Base-by-base conservation (phyloP, 2,797 vertebrate genomes). In the Bovichtus variegatus region DNA sequence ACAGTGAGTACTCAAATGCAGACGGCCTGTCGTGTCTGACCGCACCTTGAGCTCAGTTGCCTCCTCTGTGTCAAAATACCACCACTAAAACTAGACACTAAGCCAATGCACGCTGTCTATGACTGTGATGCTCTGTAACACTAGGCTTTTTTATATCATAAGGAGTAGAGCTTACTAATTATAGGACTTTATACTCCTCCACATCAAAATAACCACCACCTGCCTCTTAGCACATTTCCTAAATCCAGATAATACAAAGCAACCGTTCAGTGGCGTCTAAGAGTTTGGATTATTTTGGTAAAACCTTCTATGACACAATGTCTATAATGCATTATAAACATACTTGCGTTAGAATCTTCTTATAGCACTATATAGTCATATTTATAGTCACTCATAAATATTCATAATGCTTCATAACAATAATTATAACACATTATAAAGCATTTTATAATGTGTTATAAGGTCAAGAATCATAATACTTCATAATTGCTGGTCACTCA, bases 1-100 rank as follows among this genome's bases (percentile, higher is more conserved):
- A 96, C 97, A 85, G 97, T 98, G 95, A 98, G 98, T 95, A 85
- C 65, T 29, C 55, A 0, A 9, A 63, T 34, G 49, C 15, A 50
- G 49, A 36, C 36, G 36, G 3, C 57, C 3, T 61, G 23, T 29
- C 34, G 49, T 29, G 47, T 81, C 44, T 18, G 72, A 70, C 57
- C 2, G 64, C 71, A 76, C 49, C 51, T 62, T 72, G 63, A 81
- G 59, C 80, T 84, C 38, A 21, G 43, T 46, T 74, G 73, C 71
- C 21, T 82, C 40, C 44, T 44, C 19, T 70, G 54, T 76, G 67
- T 82, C 75, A 64, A 53, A 78, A 67, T 50, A 71, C 65, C 68
- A 38, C 10, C 51, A 70, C 71, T 84, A 81, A 83, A 72, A 76
- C 71, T 25, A 78, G 64, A 81, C 62, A 44, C 77, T 63, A 59